phyloP scores from a whole-genome alignment of 2,113 vertebrate species.

The Taurulus bubalis region DNA sequence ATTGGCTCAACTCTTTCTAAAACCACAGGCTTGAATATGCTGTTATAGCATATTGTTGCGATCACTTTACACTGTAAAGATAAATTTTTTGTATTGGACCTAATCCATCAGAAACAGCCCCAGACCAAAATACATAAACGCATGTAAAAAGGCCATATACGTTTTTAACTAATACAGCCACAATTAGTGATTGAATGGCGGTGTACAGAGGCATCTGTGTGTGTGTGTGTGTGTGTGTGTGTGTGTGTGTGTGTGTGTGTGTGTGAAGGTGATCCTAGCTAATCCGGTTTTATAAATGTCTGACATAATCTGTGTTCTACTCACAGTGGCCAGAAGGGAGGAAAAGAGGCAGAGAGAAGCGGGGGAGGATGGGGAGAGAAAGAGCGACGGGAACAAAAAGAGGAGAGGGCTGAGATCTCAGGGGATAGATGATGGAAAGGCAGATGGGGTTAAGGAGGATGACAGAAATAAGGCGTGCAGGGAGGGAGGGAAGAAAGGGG shows the following conservation, averaged over 20 bases:
- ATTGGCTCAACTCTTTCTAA: constrained; percentile 2
- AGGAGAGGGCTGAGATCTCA: constrained; percentile 32
- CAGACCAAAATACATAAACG: background rate
- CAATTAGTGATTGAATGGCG: constrained; percentile 29
- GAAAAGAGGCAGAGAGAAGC: constrained; percentile 28
- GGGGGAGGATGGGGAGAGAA: background rate
- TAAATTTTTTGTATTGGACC: background rate
- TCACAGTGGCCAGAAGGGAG: constrained; percentile 60
- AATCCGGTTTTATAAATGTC: constrained; percentile 81
- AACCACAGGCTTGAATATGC: background rate
- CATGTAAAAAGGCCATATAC: constrained; percentile 4
- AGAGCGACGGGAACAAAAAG: constrained; percentile 5
- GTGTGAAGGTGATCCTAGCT: constrained; percentile 78
- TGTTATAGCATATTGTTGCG: background rate
- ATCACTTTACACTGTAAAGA: background rate
- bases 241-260: constrained; percentile 3
- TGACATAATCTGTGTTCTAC: constrained; percentile 78
- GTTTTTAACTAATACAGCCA: background rate
- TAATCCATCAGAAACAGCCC: background rate
- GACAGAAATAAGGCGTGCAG: constrained; percentile 39
- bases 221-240: background rate
- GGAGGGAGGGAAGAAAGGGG: background rate
- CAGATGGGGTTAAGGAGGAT: constrained; percentile 52
- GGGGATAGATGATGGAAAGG: constrained; percentile 43
- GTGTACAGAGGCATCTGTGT: constrained; percentile 32